Base-by-base conservation (phyloP, 2,888 invertebrate species). In the Alloscopus bannaensis region DNA sequence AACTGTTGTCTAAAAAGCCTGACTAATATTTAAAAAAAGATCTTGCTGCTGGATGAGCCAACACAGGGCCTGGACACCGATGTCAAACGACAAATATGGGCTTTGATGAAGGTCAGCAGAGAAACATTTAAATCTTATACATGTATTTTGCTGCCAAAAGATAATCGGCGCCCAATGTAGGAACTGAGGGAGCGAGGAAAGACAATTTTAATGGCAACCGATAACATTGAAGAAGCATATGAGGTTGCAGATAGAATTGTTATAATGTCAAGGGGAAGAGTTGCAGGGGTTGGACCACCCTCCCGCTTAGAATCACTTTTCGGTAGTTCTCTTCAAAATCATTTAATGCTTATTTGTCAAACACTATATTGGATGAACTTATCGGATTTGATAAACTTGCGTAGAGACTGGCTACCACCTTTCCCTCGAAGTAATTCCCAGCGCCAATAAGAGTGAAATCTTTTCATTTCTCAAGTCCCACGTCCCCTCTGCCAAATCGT, bases 51-150 rank as follows among this genome's bases (percentile, higher is more conserved):
- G 6, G 80, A 81, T 45, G 52, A 76, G 2, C 80, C 80, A 20
- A 80, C 80, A n/a, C 40, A 3, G 2, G 47, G 28, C 13, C 36
- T 76, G 0, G 76, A 76, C 0, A 22, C 52, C 4, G 76, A 70
- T 24, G 45, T 52, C 0, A 76, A 81, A 40, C 66, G 71, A n/a
- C 80, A 62, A 8, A 81, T 81, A 31, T 76, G 80, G 80, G 29
- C 47, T 16, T 29, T 76, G 8, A 40, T 81, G n/a, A 47, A 60
- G 18, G 75, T 75, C 28, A 42, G 18, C 18, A n/a, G n/a, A n/a
- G n/a, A n/a, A n/a, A 50, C 18, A 16, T 50, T 57, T n/a, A 50
- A 50, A 50, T n/a, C 50, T 16, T n/a, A 50, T 50, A 8, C 8
- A 28, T 50, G 11, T 50, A 50, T 18, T 18, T 47, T 18, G n/a